phyloP scores from a whole-genome alignment of 2,797 vertebrate species.

The Coluber constrictor region DNA sequence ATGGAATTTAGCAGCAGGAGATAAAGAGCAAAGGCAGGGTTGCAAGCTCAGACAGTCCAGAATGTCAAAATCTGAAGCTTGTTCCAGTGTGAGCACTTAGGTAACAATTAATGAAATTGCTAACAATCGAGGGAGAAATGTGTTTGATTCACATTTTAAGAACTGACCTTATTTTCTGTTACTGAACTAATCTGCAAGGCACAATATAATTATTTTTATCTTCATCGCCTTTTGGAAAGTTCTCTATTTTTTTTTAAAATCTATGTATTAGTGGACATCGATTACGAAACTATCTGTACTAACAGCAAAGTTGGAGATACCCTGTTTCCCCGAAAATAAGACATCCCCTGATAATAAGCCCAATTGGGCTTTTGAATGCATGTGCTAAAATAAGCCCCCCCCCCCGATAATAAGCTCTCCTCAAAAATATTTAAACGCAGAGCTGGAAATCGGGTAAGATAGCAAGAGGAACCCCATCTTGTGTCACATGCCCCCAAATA shows the following conservation, averaged over 20 bases:
- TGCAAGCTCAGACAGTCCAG: not conserved
- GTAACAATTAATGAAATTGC: conserved; percentile 35
- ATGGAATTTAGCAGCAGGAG: conserved; percentile 39
- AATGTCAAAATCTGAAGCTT: not conserved
- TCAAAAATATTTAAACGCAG: no score
- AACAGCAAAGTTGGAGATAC: not conserved
- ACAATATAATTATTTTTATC: not conserved
- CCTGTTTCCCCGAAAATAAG: no score
- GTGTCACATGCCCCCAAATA: no score
- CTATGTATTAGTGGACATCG: not conserved
- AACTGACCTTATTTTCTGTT: not conserved
- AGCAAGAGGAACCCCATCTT: no score
- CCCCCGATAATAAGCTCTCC: no score
- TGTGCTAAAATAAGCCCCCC: no score
- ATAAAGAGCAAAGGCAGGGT: conserved; percentile 22
- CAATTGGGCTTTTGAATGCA: no score
- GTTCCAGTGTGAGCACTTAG: conserved; percentile 25
- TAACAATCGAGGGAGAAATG: not conserved
- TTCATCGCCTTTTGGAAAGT: not conserved
- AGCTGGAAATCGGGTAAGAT: no score
- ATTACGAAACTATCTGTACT: not conserved
- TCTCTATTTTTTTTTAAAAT: not conserved
- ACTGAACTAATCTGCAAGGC: not conserved
- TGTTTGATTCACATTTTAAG: not conserved
- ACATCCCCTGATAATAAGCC: no score